These are phyloP conservation scores for Aphis craccivora DNA, from an alignment of 1,140 invertebrate species.

Conservation along the genomic window DNA sequence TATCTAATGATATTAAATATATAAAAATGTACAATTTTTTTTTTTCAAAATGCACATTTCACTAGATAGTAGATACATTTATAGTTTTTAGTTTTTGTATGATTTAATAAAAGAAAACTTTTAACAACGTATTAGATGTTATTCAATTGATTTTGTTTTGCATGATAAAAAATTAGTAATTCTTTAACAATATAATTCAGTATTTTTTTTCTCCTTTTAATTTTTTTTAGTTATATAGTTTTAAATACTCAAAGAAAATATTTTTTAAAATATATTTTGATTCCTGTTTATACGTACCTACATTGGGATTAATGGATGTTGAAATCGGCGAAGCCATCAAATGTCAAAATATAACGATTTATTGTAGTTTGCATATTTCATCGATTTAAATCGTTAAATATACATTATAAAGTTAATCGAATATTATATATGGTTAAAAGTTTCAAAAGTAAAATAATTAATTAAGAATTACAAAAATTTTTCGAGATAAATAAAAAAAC, in stretches of 20 bases:
- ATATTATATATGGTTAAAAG: background rate
- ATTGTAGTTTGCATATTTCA: background rate
- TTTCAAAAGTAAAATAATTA: background rate
- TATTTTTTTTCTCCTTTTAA: no score
- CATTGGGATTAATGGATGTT: background rate
- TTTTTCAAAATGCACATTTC: background rate
- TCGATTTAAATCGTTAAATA: background rate
- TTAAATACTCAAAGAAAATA: no score
- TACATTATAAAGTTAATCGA: background rate
- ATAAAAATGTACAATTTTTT: background rate
- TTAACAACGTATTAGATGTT: background rate
- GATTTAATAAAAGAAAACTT: background rate
- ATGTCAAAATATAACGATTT: background rate
- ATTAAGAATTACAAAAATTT: background rate
- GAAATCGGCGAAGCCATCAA: background rate
- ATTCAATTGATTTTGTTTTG: background rate
- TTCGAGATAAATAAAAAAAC: background rate
- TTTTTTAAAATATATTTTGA: background rate
- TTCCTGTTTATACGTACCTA: background rate
- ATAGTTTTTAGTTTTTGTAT: background rate
- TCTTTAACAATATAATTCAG: no score
- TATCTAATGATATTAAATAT: background rate
- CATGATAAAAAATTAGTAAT: no score
- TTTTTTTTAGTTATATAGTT: no score
- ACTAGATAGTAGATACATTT: background rate